These are phyloP conservation scores for Rhynchonycteris naso DNA, from an alignment of 2,797 vertebrate species.

Conservation along the genomic window DNA sequence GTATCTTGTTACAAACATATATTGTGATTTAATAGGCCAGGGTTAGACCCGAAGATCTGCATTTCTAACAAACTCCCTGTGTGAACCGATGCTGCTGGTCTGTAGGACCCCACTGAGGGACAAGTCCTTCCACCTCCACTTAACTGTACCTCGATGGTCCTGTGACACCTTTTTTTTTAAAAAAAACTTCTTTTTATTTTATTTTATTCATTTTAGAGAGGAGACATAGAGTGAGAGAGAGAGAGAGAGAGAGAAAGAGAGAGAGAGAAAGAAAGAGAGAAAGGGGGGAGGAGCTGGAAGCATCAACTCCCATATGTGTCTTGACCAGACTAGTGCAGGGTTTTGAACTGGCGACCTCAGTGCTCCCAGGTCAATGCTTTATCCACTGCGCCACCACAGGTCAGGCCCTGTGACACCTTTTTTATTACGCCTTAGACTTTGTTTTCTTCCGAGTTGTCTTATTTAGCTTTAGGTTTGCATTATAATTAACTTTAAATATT, in stretches of 20 bases:
- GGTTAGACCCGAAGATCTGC: not conserved
- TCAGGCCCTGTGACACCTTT: not conserved
- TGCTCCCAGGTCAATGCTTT: no score
- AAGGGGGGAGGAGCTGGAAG: no score
- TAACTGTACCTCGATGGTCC: not conserved
- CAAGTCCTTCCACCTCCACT: not conserved
- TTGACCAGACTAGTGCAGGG: no score
- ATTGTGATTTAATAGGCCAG: not conserved
- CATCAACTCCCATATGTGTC: no score
- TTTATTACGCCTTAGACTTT: not conserved
- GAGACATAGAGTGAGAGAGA: no score
- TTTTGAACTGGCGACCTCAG: no score
- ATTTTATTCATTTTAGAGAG: no score
- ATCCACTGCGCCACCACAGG: no score
- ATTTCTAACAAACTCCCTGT: not conserved
- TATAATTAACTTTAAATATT: not conserved
- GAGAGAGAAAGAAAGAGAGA: no score
- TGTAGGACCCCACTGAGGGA: not conserved
- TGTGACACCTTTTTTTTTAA: not conserved
- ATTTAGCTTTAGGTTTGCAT: not conserved
- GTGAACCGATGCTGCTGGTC: not conserved
- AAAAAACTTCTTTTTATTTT: no score
- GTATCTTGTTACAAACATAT: not conserved
- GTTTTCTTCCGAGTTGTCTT: not conserved
- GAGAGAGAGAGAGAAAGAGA: no score